phyloP scores from a whole-genome alignment of 1,140 invertebrate species.

The Episyrphus balteatus region DNA sequence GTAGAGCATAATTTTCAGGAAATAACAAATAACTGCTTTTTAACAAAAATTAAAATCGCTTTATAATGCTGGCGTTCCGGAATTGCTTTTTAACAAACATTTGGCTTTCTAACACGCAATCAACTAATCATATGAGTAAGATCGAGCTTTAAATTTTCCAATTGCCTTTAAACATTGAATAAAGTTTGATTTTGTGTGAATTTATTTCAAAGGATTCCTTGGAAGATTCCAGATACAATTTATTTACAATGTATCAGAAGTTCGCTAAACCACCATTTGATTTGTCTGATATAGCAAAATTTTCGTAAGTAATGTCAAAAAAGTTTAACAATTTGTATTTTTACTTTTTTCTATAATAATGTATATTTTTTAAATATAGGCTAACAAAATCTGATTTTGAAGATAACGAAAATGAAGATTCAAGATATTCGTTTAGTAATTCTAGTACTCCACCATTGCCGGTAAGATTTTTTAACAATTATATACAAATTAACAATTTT shows the following conservation, averaged over 20 bases:
- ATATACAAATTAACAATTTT: too few species aligned
- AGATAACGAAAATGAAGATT: constrained; percentile 52
- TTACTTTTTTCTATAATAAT: neutral
- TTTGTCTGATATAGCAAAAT: constrained; percentile 33
- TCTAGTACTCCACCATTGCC: constrained; percentile 55
- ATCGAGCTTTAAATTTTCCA: too few species aligned
- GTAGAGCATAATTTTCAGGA: neutral
- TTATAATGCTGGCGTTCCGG: too few species aligned
- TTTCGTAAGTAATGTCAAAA: constrained; percentile 22
- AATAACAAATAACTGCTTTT: neutral
- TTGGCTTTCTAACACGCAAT: too few species aligned
- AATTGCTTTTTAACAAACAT: too few species aligned
- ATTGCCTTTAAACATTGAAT: too few species aligned
- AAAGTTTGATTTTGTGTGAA: too few species aligned
- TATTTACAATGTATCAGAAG: constrained; percentile 36
- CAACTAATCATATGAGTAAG: too few species aligned
- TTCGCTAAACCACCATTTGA: constrained; percentile 34
- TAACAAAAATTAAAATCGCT: neutral
- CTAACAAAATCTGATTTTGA: constrained; percentile 15
- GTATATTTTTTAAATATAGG: neutral
- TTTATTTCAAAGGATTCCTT: constrained; percentile 21
- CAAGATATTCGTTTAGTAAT: constrained; percentile 61
- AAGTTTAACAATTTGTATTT: neutral
- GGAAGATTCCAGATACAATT: constrained; percentile 34
- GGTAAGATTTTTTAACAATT: constrained; percentile 40